phyloP scores from a whole-genome alignment of 2,113 vertebrate genomes.

The Melospiza melodia region DNA sequence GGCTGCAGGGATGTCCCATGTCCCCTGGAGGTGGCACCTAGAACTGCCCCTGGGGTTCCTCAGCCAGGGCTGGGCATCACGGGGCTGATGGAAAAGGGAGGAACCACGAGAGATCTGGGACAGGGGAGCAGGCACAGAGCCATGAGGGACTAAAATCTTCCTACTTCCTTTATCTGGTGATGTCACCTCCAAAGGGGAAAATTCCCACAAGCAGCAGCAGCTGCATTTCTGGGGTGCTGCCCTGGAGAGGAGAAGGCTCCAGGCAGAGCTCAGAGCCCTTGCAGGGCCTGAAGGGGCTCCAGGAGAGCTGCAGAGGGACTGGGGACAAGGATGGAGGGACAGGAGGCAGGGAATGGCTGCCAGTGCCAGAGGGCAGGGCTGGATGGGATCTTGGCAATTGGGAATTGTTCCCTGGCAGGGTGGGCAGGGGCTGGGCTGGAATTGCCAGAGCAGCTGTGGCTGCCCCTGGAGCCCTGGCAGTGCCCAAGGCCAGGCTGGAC shows the following conservation, averaged over 20 bases:
- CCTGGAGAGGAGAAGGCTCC: not conserved
- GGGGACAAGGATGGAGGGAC: not conserved
- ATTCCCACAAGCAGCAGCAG: not conserved
- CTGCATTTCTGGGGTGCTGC: not conserved
- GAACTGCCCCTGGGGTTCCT: not conserved
- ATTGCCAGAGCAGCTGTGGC: not conserved
- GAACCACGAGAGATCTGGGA: too few relatives aligned
- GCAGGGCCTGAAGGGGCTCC: not conserved
- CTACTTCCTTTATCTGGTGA: not conserved
- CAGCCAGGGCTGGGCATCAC: not conserved
- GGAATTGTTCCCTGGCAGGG: not conserved
- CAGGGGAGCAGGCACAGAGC: rapidly evolving
- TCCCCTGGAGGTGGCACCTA: not conserved
- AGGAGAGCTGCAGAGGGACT: not conserved
- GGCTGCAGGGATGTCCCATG: not conserved
- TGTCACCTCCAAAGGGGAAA: not conserved
- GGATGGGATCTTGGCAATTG: not conserved
- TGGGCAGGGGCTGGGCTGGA: not conserved
- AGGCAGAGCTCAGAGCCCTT: not conserved
- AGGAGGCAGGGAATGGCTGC: not conserved
- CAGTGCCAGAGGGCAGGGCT: not conserved
- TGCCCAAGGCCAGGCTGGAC: too few relatives aligned
- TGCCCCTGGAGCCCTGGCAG: too few relatives aligned
- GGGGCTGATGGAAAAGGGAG: not conserved
- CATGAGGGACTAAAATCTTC: not conserved